Percentiles rank a stretch among this genome's conserved stretches.
These are phyloP conservation scores for Ptychadena robeensis DNA, from an alignment of 2,797 vertebrate genomes.

Conservation along the genomic window DNA sequence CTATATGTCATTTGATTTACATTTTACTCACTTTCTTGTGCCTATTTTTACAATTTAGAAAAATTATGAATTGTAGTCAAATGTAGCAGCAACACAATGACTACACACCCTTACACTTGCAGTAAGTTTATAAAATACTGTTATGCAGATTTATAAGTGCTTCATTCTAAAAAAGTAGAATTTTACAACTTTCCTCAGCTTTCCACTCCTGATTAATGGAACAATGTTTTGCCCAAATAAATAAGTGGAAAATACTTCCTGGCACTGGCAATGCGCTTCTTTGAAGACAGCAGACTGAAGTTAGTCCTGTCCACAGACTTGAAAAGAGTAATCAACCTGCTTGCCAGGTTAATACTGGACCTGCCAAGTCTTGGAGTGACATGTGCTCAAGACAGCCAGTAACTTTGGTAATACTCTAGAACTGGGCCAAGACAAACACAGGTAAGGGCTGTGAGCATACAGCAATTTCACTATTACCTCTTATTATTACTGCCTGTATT, in stretches of 20 bases:
- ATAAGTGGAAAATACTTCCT: conserved; percentile 35
- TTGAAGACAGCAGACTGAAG: conserved; percentile 9
- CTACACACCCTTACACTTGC: too few relatives aligned
- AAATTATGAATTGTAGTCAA: too few relatives aligned
- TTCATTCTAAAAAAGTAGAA: not conserved
- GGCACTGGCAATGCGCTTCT: conserved; percentile 26
- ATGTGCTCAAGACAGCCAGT: conserved; percentile 49
- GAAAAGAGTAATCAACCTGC: conserved; percentile 47
- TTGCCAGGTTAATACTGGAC: conserved; percentile 17
- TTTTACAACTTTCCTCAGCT: not conserved
- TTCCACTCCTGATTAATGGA: conserved; percentile 12
- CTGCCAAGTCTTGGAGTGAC: conserved; percentile 53
- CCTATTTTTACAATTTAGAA: too few relatives aligned
- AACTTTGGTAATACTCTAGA: conserved; percentile 38
- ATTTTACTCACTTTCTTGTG: too few relatives aligned
- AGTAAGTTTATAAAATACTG: too few relatives aligned
- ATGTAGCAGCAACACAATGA: too few relatives aligned
- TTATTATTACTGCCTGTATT: conserved; percentile 2
- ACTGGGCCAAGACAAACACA: conserved; percentile 53
- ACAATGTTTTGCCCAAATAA: conserved; percentile 33
- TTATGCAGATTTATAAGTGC: too few relatives aligned
- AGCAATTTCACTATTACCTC: conserved; percentile 17
- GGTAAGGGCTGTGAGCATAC: conserved; percentile 20
- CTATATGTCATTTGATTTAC: too few relatives aligned
- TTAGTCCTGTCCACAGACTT: conserved; percentile 26